phyloP scores from a whole-genome alignment of 2,888 invertebrate species.

The Uloborus plumipes region DNA sequence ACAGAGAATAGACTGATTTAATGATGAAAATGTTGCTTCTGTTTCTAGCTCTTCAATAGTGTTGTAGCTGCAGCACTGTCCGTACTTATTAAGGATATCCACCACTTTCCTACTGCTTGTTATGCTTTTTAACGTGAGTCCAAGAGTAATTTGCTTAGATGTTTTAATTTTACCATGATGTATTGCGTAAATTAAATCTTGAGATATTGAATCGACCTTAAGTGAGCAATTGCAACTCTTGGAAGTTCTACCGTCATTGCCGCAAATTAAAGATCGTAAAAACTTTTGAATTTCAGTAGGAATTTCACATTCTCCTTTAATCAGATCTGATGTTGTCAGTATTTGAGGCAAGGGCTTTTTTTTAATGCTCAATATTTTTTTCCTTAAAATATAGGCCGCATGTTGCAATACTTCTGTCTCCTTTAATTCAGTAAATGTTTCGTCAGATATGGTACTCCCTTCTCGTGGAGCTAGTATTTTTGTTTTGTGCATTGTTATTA shows the following conservation, averaged over 20 bases:
- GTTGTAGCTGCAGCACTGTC: background rate
- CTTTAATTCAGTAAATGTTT: background rate
- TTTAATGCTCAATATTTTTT: background rate
- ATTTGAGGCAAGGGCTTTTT: background rate
- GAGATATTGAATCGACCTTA: background rate
- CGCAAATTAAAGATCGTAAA: no score
- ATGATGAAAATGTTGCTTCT: background rate
- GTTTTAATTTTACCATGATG: background rate
- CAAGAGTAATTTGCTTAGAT: background rate
- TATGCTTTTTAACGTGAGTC: background rate
- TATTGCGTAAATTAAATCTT: background rate
- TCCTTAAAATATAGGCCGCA: background rate
- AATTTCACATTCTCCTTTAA: no score
- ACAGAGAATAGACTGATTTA: background rate
- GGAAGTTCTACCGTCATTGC: no score
- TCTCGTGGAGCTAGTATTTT: background rate
- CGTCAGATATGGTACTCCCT: background rate
- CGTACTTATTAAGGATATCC: background rate
- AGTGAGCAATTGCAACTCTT: no score
- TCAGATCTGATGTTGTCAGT: background rate
- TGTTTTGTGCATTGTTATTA: background rate
- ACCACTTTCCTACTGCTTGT: background rate
- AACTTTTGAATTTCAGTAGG: no score
- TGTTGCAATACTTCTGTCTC: background rate
- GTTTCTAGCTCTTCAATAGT: conserved; percentile 1